Conservation (phyloP, 1,140 invertebrate species). For the Goniozus legneri region DNA sequence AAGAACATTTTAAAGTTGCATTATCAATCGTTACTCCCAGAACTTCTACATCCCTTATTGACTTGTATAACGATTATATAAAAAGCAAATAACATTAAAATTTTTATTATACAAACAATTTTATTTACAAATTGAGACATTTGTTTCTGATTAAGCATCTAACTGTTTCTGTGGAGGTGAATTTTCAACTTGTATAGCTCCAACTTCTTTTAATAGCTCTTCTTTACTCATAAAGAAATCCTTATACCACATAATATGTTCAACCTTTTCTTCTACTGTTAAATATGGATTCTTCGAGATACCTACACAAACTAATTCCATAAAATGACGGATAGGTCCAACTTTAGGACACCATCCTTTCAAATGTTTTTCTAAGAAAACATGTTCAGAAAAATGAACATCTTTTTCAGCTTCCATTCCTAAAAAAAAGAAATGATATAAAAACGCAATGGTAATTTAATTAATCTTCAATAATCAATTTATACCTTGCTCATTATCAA, state of each 20-base stretch:
- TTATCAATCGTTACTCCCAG: conserved; percentile 68
- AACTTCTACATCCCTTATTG: conserved; percentile 64
- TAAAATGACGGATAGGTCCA: conserved; percentile 92
- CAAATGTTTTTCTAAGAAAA: conserved; percentile 86
- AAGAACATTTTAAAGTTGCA: conserved; percentile 67
- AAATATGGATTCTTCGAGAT: conserved; percentile 92
- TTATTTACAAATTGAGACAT: too few species aligned
- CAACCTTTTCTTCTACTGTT: conserved; percentile 80
- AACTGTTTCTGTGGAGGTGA: conserved; percentile 2
- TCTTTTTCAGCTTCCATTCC: conserved; percentile 75
- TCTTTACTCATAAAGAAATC: conserved; percentile 86
- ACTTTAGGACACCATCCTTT: conserved; percentile 82
- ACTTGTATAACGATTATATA: conserved; percentile 66
- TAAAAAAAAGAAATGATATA: conserved; percentile 44
- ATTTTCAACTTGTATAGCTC: too few species aligned
- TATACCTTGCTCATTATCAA: conserved; percentile 93
- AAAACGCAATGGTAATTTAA: conserved; percentile 9
- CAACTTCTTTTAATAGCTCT: conserved; percentile 66
- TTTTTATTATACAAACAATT: background rate
- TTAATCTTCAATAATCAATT: conserved; percentile 13
- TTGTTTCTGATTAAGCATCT: background rate
- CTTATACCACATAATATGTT: conserved; percentile 90
- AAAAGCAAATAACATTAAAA: conserved; percentile 24
- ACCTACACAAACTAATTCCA: conserved; percentile 93
- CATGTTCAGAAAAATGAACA: conserved; percentile 85